Conservation (phyloP, 2,113 vertebrate genomes). For the Heteronetta atricapilla region DNA sequence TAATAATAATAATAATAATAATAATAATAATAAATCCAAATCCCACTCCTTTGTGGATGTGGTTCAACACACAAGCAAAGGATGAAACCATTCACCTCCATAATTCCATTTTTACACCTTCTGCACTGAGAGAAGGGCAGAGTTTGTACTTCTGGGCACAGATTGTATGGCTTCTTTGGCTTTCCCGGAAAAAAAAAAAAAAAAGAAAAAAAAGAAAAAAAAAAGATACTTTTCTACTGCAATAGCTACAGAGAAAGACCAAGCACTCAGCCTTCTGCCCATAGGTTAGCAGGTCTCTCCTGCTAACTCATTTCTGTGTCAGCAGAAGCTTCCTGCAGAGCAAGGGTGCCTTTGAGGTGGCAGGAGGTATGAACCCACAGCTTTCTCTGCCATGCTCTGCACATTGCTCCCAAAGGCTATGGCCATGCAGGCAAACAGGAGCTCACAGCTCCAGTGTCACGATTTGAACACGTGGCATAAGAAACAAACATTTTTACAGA, state of each 20-base stretch:
- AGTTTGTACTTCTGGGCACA: neutral
- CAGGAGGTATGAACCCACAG: neutral
- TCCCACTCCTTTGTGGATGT: neutral
- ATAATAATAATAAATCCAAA: neutral
- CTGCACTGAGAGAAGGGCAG: neutral
- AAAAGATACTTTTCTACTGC: neutral
- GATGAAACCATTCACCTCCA: neutral
- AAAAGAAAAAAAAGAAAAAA: too few species aligned
- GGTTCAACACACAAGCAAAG: neutral
- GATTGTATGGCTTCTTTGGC: neutral
- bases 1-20: too few species aligned
- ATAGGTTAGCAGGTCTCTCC: neutral
- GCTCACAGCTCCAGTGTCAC: neutral
- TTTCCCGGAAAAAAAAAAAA: neutral
- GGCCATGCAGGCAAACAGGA: neutral
- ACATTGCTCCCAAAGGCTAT: neutral
- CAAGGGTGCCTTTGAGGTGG: neutral
- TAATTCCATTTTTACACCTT: neutral
- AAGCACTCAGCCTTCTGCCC: neutral
- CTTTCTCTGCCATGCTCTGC: neutral
- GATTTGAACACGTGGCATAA: fast-evolving
- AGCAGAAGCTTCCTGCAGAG: neutral
- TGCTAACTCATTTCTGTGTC: fast-evolving
- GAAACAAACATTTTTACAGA: neutral
- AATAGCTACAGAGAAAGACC: neutral